Evolutionary conservation across 2,113 vertebrate genomes (phyloP), one percentile per base, ranked within the genome.

Genomic region (Capreolus pygargus): DNA sequence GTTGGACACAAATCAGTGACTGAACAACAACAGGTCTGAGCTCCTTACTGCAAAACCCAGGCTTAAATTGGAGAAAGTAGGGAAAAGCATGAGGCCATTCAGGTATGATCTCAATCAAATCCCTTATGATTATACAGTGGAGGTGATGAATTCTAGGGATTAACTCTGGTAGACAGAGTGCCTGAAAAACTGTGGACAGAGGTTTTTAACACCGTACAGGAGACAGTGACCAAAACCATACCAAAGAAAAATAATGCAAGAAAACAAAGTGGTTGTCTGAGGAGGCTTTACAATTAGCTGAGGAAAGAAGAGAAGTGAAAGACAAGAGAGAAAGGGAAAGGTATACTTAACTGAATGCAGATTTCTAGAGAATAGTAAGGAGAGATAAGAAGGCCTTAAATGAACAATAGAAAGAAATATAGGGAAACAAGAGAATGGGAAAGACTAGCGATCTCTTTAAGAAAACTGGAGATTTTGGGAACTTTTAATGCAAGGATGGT

Each of bases 371-470:
- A 70, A 23, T 3, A 70, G n/a, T n/a, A 70, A 39, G n/a, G n/a
- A 23, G 19, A 39, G 67, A 39, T 39, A 70, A 70, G 64, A 39
- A 39, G 67, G 67, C n/a, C n/a, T 39, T 39, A 70, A 23, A 23
- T 70, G 67, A 70, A 12, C 19, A 39, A 70, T 70, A 10, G 9
- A 23, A 70, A 70, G 8, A 70, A 70, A 70, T 70, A 70, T 70
- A 39, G n/a, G n/a, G 67, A 70, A 70, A 70, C 9, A 39, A 70
- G 12, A 70, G 67, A 39, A 70, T 70, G 67, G 19, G n/a, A 70
- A 70, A 70, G n/a, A 70, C n/a, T 70, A 70, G n/a, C 0, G 4
- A 70, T 6, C 19, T 39, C 67, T 70, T 70, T 39, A 70, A 12
- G n/a, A 70, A 70, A 12, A 39, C 19, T 70, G 9, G 67, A 11